Evolutionary conservation across 2,113 vertebrate species (phyloP).

Genomic region (Haemorhous mexicanus): DNA sequence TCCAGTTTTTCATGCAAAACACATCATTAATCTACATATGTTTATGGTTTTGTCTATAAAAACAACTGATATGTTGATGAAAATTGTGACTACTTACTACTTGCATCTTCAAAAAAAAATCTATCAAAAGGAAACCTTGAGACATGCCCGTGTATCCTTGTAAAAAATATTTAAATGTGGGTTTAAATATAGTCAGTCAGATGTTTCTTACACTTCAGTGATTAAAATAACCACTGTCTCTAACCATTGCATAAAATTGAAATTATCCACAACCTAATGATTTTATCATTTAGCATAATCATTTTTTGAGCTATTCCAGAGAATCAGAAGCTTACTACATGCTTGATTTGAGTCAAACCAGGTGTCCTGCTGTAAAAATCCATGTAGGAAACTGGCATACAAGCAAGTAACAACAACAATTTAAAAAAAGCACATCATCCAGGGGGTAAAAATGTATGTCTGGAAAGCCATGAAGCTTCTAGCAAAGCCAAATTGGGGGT

Average conservation of each 20-base stretch:
- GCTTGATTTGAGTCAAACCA: not conserved
- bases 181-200: slow-evolving; percentile 23
- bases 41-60: not conserved
- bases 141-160: not conserved
- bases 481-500: not conserved
- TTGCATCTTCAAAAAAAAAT: not conserved
- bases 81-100: not conserved
- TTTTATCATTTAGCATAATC: slow-evolving; percentile 28
- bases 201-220: slow-evolving; percentile 14
- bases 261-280: not conserved
- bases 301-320: not conserved
- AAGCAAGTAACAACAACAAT: not conserved
- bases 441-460: not conserved
- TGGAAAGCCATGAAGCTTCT: not conserved
- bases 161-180: not conserved
- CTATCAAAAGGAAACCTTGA: not conserved
- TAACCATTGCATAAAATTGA: slow-evolving; percentile 19
- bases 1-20: not conserved
- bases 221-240: slow-evolving; percentile 27
- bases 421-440: not conserved
- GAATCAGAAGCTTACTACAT: not conserved
- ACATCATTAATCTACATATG: not conserved
- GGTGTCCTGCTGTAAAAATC: not conserved
- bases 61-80: not conserved
- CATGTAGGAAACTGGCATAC: not conserved